phyloP scores from a whole-genome alignment of 35 echinoderm and acorn worm species.

The Apostichopus japonicus region DNA sequence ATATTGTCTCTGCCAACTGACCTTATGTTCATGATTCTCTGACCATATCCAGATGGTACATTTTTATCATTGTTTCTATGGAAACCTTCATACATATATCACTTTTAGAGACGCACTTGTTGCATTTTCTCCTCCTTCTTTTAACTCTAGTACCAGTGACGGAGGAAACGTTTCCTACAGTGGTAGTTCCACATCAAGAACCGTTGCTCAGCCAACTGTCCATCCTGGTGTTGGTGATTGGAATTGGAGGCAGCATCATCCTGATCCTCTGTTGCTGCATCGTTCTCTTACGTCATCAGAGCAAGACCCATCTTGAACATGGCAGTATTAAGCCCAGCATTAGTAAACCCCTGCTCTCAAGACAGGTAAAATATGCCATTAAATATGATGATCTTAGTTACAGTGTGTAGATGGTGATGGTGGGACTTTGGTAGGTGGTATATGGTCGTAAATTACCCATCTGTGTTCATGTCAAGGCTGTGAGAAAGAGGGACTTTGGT shows the following conservation, averaged over 20 bases:
- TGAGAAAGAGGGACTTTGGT: too few relatives aligned
- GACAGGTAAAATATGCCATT: constrained; percentile 51
- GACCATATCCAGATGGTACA: background rate
- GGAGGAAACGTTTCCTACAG: background rate
- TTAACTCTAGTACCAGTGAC: background rate
- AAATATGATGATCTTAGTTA: too few relatives aligned
- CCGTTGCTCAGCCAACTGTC: background rate
- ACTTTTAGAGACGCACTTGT: background rate
- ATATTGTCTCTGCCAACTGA: background rate
- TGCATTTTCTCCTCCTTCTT: background rate
- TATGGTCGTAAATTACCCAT: too few relatives aligned
- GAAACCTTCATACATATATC: too few relatives aligned
- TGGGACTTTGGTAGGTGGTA: too few relatives aligned
- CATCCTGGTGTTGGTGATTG: constrained; percentile 6
- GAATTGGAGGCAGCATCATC: constrained; percentile 35
- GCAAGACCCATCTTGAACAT: constrained; percentile 40
- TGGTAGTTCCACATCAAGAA: background rate
- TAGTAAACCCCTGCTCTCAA: constrained; percentile 39
- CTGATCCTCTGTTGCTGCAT: constrained; percentile 42
- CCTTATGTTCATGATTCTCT: background rate
- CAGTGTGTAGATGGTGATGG: too few relatives aligned
- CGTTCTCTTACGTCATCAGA: constrained; percentile 22
- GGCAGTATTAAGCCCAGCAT: constrained; percentile 53
- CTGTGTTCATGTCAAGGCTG: too few relatives aligned
- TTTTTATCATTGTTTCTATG: too few relatives aligned